Evolutionary conservation across 2,888 invertebrate genomes (phyloP).

Genomic region (Eremobia ochroleuca): DNA sequence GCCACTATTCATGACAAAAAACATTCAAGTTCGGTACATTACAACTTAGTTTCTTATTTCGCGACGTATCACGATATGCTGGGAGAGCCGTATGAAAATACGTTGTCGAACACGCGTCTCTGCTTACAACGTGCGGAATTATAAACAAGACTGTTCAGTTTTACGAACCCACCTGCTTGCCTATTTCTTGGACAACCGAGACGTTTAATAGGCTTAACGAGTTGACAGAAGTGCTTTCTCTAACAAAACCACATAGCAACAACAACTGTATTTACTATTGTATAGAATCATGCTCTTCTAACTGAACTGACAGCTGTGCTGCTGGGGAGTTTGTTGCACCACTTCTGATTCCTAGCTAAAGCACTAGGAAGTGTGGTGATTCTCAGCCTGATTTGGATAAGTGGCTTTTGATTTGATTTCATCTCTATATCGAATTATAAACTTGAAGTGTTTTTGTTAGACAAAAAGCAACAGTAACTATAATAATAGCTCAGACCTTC

Average conservation of each 20-base stretch:
- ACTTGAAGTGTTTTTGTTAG: neutral
- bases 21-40: neutral
- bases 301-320: neutral
- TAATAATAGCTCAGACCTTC: neutral
- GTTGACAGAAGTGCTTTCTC: neutral
- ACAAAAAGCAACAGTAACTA: neutral
- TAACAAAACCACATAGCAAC: constrained; percentile 6
- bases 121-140: constrained; percentile 19
- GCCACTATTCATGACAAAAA: neutral
- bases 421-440: neutral
- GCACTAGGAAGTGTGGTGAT: neutral
- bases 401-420: neutral
- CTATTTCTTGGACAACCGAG: constrained; percentile 14
- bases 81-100: constrained; percentile 20
- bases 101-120: constrained; percentile 16
- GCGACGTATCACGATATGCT: constrained; percentile 1
- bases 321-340: neutral
- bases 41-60: constrained; percentile 1
- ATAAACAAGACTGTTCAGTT: constrained; percentile 33
- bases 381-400: neutral
- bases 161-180: constrained; percentile 4
- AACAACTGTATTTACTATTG: neutral
- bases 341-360: neutral
- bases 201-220: neutral
- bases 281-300: neutral